Base-by-base conservation (phyloP, 2,113 vertebrate species). In the Pithys albifrons region DNA sequence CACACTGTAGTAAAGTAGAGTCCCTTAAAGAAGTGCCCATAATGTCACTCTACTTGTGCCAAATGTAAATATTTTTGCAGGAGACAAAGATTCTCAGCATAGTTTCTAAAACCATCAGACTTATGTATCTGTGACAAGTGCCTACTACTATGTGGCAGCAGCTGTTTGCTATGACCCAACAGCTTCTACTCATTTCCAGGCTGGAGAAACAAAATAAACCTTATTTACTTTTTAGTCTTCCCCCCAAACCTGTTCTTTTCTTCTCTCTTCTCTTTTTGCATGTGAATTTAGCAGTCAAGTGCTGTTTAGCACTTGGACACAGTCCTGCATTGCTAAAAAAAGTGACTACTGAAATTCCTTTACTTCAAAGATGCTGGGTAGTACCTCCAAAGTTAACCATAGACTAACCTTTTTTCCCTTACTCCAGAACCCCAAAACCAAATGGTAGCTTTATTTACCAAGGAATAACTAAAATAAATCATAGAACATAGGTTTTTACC, bases 241-340 rank as follows among this genome's bases (percentile, higher is more conserved):
- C 27, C 17, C 16, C 5, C 2, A 6, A 3, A 1, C 0, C 7
- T 16, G 18, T 48, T 76, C 14, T 82, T 22, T 9, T 9, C 31
- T 49, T 4, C 19, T 48, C 48, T 46, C 20, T 35, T 37, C 18
- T 74, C 19, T 37, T 93, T 85, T 29, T 58, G 37, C 5, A 66
- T 7, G 10, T 29, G 59, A 69, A 62, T 70, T 85, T 29, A 86
- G 49, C 46, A 86, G n/a, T 20, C 71, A 88, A 76, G 33, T 46
- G 43, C 10, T 62, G 88, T 88, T 64, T 22, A 88, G 43, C 55
- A 58, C 66, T 62, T 86, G 67, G 59, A 70, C 28, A 73, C 10
- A 77, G 46, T 43, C 55, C 43, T 59, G 23, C 59, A 46, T 0
- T 65, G 27, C 66, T 55, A 64, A 88, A 59, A 93, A 49, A n/a